Percentiles rank a stretch among this genome's conserved stretches.
Evolutionary conservation across 2,888 invertebrate species (phyloP).

Genomic region (Drosophila sordidapex): DNA sequence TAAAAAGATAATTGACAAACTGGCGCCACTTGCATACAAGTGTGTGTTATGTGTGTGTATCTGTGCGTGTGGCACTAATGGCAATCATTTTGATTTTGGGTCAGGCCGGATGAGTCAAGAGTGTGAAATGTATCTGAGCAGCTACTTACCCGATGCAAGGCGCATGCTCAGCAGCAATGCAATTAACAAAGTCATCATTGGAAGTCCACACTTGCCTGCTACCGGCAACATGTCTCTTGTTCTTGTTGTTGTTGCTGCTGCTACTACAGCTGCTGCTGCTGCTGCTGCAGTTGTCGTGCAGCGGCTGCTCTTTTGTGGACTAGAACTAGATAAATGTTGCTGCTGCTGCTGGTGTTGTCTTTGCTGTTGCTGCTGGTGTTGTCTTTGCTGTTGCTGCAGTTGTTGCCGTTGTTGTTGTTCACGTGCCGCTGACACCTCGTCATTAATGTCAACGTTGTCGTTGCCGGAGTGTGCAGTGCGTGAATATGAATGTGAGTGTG

Average conservation of each 20-base stretch:
- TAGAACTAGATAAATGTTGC: constrained; percentile 67
- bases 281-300: constrained; percentile 44
- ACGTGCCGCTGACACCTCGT: constrained; percentile 82
- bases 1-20: constrained; percentile 20
- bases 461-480: constrained; percentile 33
- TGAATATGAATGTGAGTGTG: constrained; percentile 22
- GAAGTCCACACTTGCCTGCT: constrained; percentile 60
- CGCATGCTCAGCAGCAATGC: constrained; percentile 79
- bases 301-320: constrained; percentile 59
- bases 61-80: constrained; percentile 10
- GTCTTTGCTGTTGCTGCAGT: constrained; percentile 18
- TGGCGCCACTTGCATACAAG: constrained; percentile 41
- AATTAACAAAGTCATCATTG: constrained; percentile 82
- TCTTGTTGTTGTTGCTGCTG: constrained; percentile 34
- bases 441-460: constrained; percentile 69
- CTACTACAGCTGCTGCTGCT: constrained; percentile 21
- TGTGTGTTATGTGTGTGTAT: neutral
- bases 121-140: constrained; percentile 26
- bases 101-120: constrained; percentile 30
- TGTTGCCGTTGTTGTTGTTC: constrained; percentile 57
- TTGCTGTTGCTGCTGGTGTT: constrained; percentile 35
- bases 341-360: constrained; percentile 43
- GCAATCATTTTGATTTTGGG: constrained; percentile 37
- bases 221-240: constrained; percentile 46
- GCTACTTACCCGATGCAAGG: constrained; percentile 80